Percentiles rank a stretch among this genome's conserved stretches.
phyloP scores from a whole-genome alignment of 2,888 invertebrate species.

The Crematogaster levior region DNA sequence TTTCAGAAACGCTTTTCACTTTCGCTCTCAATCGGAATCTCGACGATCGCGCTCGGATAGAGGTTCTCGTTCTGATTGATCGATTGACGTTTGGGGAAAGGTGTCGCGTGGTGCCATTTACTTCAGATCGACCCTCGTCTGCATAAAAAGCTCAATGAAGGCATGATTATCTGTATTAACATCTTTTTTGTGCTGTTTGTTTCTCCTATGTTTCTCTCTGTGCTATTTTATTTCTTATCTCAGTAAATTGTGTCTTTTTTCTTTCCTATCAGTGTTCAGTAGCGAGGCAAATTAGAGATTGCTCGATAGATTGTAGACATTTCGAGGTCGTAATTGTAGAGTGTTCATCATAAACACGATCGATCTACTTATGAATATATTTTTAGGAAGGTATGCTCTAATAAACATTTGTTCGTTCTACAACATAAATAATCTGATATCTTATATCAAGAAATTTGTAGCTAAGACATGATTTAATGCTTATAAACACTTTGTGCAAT shows the following conservation, averaged over 20 bases:
- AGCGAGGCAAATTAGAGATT: constrained; percentile 32
- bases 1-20: constrained; percentile 32
- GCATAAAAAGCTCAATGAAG: neutral
- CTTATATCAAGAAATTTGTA: neutral
- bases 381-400: constrained; percentile 34
- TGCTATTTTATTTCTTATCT: constrained; percentile 15
- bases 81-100: constrained; percentile 6
- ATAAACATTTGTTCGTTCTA: neutral
- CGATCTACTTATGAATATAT: constrained; percentile 8
- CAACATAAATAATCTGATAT: neutral
- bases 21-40: constrained; percentile 27
- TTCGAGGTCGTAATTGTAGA: constrained; percentile 31
- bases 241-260: neutral
- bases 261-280: neutral
- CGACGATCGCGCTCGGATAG: neutral
- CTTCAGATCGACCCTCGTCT: neutral
- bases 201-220: constrained; percentile 5
- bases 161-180: neutral
- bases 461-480: neutral
- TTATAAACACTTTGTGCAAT: neutral
- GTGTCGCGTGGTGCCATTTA: constrained; percentile 22
- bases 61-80: constrained; percentile 16
- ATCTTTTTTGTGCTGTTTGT: neutral
- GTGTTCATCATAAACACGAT: constrained; percentile 21
- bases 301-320: constrained; percentile 20